These are phyloP conservation scores for Metallyticus violacea DNA, from an alignment of 2,888 invertebrate genomes.

Conservation along the genomic window DNA sequence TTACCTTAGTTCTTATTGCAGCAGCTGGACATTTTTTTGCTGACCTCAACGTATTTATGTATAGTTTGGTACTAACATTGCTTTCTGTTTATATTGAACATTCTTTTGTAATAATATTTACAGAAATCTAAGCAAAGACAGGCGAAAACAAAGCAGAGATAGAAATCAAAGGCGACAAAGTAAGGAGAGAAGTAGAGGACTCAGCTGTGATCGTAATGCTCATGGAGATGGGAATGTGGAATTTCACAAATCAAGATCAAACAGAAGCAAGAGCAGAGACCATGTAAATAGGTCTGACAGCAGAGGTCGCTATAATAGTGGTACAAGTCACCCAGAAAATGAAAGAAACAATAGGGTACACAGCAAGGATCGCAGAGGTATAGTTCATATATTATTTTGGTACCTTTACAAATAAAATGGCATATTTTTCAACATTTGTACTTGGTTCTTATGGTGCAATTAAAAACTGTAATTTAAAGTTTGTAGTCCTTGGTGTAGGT, in stretches of 20 bases:
- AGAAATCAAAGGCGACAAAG: neutral
- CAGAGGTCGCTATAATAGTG: neutral
- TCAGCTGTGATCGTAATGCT: neutral
- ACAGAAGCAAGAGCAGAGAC: neutral
- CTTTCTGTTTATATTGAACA: no score
- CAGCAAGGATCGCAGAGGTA: neutral
- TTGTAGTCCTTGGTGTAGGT: no score
- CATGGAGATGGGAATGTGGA: neutral
- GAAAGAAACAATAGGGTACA: neutral
- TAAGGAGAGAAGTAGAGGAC: constrained; percentile 9
- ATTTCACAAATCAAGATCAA: neutral
- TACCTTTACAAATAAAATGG: no score
- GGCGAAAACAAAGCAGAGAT: constrained; percentile 28
- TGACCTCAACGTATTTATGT: no score
- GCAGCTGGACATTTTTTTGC: no score
- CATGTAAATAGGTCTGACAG: neutral
- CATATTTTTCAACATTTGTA: no score
- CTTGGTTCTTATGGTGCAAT: no score
- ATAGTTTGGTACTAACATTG: no score
- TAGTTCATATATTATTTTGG: no score
- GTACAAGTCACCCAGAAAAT: neutral
- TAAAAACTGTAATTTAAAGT: no score
- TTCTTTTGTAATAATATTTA: no score
- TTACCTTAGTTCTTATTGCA: no score
- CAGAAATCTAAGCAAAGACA: constrained; percentile 39